Evolutionary conservation across 2,113 vertebrate genomes (phyloP).

Genomic region (Erythrolamprus reginae): DNA sequence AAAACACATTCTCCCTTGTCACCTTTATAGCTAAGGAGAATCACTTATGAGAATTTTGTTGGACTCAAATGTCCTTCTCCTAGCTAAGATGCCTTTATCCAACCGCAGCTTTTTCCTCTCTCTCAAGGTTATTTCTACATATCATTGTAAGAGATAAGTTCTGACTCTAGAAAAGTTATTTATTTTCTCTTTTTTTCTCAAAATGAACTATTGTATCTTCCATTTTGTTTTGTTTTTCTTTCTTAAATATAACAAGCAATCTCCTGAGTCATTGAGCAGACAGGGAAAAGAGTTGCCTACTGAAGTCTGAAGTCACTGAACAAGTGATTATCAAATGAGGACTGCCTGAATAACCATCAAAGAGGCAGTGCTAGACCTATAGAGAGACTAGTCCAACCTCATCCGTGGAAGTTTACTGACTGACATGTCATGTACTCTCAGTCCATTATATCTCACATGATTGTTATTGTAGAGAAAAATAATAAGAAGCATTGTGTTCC

Average conservation of each 20-base stretch:
- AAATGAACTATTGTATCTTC: background rate
- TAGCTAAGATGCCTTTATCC: background rate
- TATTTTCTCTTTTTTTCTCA: background rate
- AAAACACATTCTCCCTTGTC: background rate
- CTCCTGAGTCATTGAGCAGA: background rate
- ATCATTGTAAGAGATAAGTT: background rate
- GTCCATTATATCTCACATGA: background rate
- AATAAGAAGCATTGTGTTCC: background rate
- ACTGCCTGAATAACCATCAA: background rate
- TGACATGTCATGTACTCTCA: background rate
- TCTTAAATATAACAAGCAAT: background rate
- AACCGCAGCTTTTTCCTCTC: background rate
- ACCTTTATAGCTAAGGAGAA: background rate
- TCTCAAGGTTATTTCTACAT: background rate
- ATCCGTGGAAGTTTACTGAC: background rate
- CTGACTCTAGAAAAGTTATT: background rate
- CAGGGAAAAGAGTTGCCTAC: background rate
- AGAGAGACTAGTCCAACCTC: background rate
- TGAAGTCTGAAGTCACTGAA: background rate
- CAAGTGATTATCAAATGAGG: background rate
- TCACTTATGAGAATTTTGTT: background rate
- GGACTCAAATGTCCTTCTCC: background rate
- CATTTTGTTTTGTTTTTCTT: background rate
- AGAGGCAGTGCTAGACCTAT: background rate
- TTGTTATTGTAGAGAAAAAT: background rate